A percentile compares a stretch with the other conserved stretches of the same genome.
Evolutionary conservation across 2,797 vertebrate genomes (phyloP).

Genomic region (Coendou prehensilis): DNA sequence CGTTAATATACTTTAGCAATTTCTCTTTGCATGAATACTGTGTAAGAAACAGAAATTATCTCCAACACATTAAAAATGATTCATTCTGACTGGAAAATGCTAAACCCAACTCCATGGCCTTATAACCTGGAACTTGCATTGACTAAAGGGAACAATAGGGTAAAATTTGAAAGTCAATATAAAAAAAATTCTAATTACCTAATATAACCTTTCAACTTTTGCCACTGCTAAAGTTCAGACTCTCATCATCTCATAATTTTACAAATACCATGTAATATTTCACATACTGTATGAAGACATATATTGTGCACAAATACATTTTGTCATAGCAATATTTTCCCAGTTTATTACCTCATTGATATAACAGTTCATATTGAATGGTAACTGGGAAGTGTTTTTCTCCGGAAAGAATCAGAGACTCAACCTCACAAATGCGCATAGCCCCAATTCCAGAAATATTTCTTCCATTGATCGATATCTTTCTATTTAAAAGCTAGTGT

Average conservation of each 20-base stretch:
- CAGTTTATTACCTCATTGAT: neutral
- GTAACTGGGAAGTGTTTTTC: neutral
- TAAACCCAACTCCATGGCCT: neutral
- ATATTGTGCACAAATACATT: neutral
- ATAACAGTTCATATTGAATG: neutral
- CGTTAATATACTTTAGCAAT: conserved; percentile 33
- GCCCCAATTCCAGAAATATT: neutral
- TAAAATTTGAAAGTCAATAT: conserved; percentile 15
- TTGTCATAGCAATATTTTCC: neutral
- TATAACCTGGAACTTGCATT: neutral
- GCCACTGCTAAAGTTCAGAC: neutral
- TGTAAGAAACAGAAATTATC: conserved; percentile 53
- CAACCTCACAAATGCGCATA: neutral
- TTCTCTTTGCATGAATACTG: conserved; percentile 42
- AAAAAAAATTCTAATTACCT: neutral
- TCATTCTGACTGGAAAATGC: conserved; percentile 7
- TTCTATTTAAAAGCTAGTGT: neutral
- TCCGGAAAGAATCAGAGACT: neutral
- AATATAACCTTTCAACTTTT: conserved; percentile 13
- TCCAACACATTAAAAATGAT: neutral
- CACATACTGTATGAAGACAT: neutral
- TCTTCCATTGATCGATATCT: neutral
- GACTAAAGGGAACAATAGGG: neutral
- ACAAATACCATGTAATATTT: neutral
- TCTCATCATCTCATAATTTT: neutral